phyloP scores from a whole-genome alignment of 2,113 vertebrate genomes.

The Condylura cristata region DNA sequence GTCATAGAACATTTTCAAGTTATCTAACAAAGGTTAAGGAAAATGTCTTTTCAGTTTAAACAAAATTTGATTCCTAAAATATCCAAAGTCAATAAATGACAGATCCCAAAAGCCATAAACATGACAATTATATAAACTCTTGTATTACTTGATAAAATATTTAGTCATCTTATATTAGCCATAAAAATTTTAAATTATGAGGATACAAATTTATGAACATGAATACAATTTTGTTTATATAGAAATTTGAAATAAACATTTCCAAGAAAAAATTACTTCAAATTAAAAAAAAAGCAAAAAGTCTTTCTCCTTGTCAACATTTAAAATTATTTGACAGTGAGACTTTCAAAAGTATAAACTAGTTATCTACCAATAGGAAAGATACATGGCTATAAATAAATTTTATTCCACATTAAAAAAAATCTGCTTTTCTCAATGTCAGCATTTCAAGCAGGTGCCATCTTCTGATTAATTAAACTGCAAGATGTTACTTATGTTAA shows the following conservation, averaged over 20 bases:
- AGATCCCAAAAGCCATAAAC: background rate
- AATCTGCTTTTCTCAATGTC: background rate
- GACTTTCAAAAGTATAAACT: constrained; percentile 34
- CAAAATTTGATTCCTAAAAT: background rate
- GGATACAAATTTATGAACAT: background rate
- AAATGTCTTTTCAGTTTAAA: background rate
- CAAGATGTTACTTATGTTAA: constrained; percentile 69
- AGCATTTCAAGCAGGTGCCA: constrained; percentile 24
- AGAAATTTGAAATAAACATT: constrained; percentile 36
- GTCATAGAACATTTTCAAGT: background rate
- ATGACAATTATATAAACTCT: background rate
- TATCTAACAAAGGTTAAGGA: background rate
- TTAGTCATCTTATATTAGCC: background rate
- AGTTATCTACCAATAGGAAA: constrained; percentile 46
- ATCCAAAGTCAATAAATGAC: background rate
- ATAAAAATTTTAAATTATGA: background rate
- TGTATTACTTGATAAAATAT: background rate
- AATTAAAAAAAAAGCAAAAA: background rate
- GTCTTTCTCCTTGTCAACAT: constrained; percentile 48
- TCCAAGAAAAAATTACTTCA: background rate
- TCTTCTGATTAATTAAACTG: constrained; percentile 56
- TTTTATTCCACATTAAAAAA: constrained; percentile 26
- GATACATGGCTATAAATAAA: background rate
- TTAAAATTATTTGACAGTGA: constrained; percentile 51
- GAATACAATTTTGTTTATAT: background rate